Evolutionary conservation across 2,797 vertebrate genomes (phyloP), one percentile per base, ranked within the genome.

Genomic region (Bovichtus variegatus): DNA sequence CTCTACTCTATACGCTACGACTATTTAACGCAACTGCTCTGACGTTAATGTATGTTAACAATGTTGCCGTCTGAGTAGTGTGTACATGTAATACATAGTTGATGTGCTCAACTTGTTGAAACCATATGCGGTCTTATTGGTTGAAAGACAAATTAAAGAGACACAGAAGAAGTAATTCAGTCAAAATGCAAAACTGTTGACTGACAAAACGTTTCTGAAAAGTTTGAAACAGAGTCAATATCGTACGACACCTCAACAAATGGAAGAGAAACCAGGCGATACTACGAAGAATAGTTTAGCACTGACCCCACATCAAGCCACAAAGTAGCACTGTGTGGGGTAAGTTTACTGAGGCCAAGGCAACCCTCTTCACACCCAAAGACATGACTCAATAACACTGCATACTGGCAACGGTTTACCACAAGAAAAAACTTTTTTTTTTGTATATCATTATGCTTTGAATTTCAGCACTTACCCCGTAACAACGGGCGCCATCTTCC

Each of bases 401-500:
- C 54, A 6, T 15, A 46, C 25, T 43, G 15, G 2, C 60, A 29
- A 27, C 2, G 11, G n/a, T 36, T 25, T 31, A 19, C 18, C 38
- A 2, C 27, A 50, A 29, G 5, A 19, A 27, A 72, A 58, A 74
- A 84, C 76, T 79, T 84, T 78, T 55, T 29, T 50, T 66, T 66
- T 23, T 21, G 44, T 49, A 58, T 27, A 73, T 71, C 63, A 68
- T 64, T 73, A 63, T 23, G 73, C 71, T 79, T 64, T 71, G 46
- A 83, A 90, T 92, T 91, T 91, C 77, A 71, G 58, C 79, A 94
- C 95, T 95, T 93, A 99, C 98, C 97, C 97, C 97, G 97, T 99
- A 96, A 98, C 97, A 96, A 98, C 98, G 97, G 97, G 98, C 98
- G 97, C 97, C 98, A 99, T 98, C 97, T 99, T 99, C 96, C 96